Conservation (phyloP, 2,888 invertebrate genomes). For the Lacanobia wlatinum region DNA sequence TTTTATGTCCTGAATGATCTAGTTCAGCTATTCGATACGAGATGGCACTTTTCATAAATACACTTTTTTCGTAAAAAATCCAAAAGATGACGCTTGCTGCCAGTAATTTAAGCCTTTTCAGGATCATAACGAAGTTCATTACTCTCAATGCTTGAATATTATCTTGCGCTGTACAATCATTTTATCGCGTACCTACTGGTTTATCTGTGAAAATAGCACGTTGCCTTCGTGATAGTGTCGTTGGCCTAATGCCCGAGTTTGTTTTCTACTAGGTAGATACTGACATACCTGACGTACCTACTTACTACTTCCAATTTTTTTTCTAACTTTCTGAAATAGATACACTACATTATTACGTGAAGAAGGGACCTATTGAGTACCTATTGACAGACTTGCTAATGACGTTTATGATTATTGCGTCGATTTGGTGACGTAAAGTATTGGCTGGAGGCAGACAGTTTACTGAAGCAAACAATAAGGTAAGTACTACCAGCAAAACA, state of each 20-base stretch:
- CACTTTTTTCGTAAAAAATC: fast-evolving
- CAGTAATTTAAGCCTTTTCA: background rate
- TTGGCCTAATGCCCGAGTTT: slow-evolving; percentile 10
- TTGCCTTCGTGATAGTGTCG: slow-evolving; percentile 12
- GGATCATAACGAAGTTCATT: slow-evolving; percentile 25
- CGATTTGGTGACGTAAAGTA: background rate
- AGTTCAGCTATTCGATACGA: slow-evolving; percentile 47
- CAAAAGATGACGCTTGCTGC: slow-evolving; percentile 23
- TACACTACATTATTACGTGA: no score
- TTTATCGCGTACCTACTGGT: slow-evolving; percentile 2
- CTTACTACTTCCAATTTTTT: background rate
- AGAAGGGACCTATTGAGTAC: no score
- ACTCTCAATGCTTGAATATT: slow-evolving; percentile 13
- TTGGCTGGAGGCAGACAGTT: no score
- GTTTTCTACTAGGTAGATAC: background rate
- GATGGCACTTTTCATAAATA: slow-evolving; percentile 34
- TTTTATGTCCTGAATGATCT: background rate
- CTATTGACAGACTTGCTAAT: background rate
- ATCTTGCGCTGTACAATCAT: slow-evolving; percentile 1
- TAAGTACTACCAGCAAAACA: no score
- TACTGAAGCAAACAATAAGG: no score
- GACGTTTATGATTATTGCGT: background rate
- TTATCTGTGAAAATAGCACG: slow-evolving; percentile 19
- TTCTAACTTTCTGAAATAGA: no score
- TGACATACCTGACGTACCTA: background rate